Evolutionary conservation across 2,113 vertebrate genomes (phyloP), one percentile per base, ranked within the genome.

Genomic region (Oryzias javanicus): DNA sequence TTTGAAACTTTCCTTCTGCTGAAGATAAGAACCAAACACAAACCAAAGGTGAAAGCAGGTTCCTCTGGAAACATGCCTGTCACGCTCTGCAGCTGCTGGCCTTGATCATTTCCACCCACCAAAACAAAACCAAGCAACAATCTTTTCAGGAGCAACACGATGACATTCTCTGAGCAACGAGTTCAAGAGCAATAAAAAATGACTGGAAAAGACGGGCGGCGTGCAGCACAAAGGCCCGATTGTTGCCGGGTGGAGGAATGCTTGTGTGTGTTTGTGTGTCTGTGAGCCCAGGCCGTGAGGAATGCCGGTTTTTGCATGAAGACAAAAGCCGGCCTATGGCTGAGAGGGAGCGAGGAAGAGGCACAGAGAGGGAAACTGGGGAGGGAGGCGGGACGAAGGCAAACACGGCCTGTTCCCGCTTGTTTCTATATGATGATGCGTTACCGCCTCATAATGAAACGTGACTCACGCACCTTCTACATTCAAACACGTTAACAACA

Each of bases 161-260:
- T 87, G 82, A 76, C 79, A 86, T 81, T 81, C 80, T 86, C 71
- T 48, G 67, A 61, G 54, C 42, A 10, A 76, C 47, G 64, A 85
- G 85, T 78, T 86, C 72, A 76, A 83, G 79, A 82, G 82, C 77
- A 86, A 88, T 89, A 86, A 89, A 88, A 86, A 80, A 80, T 85
- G 73, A 86, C 88, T 87, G 84, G 79, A 84, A 90, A 89, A 84
- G 82, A 87, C 51, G 49, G 69, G 77, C 56, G 42, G 74, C 12
- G 72, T 50, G 67, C 60, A 57, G 70, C 72, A 91, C 89, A 90
- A 90, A 87, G 79, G 68, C 48, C 70, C 78, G 76, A 88, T 90
- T 91, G 89, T 91, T 85, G 52, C 63, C 1, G 59, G 49, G 58
- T 62, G 64, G 40, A 84, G 88, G 90, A 90, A 89, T 88, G 89